Conservation (phyloP, 1,140 invertebrate genomes). For the Seison nebaliae region DNA sequence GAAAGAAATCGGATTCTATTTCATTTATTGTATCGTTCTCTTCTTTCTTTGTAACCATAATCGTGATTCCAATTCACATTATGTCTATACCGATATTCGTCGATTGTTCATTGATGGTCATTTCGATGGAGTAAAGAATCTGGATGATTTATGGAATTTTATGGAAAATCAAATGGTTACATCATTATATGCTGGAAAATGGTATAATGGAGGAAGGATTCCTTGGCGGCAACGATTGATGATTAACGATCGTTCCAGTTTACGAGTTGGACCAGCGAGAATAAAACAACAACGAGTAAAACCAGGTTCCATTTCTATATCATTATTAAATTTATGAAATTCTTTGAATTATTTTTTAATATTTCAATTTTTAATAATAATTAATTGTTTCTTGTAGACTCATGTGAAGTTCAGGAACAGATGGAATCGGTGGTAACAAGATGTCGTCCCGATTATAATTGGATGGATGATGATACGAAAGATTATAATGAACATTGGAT, state of each 20-base stretch:
- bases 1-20: constrained; percentile 27
- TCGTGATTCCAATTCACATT: constrained; percentile 18
- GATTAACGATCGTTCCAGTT: constrained; percentile 16
- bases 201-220: constrained; percentile 19
- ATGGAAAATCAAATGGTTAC: constrained; percentile 19
- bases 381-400: constrained; percentile 20
- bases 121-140: constrained; percentile 11
- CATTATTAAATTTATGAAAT: not conserved
- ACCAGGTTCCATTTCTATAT: constrained; percentile 12
- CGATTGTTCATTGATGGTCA: too few relatives aligned
- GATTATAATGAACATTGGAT: constrained; percentile 21
- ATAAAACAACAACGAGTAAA: constrained; percentile 24
- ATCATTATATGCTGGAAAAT: constrained; percentile 19
- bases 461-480: constrained; percentile 24
- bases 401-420: constrained; percentile 18
- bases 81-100: constrained; percentile 18
- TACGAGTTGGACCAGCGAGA: constrained; percentile 22
- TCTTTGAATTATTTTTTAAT: not conserved
- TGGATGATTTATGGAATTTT: constrained; percentile 16
- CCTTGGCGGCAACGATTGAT: constrained; percentile 23
- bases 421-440: constrained; percentile 18
- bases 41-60: constrained; percentile 27
- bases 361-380: too few relatives aligned
- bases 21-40: constrained; percentile 22
- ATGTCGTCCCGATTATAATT: constrained; percentile 23